Percentiles rank a stretch among this genome's conserved stretches.
Evolutionary conservation across 2,888 invertebrate genomes (phyloP).

Genomic region (Noctua janthina): DNA sequence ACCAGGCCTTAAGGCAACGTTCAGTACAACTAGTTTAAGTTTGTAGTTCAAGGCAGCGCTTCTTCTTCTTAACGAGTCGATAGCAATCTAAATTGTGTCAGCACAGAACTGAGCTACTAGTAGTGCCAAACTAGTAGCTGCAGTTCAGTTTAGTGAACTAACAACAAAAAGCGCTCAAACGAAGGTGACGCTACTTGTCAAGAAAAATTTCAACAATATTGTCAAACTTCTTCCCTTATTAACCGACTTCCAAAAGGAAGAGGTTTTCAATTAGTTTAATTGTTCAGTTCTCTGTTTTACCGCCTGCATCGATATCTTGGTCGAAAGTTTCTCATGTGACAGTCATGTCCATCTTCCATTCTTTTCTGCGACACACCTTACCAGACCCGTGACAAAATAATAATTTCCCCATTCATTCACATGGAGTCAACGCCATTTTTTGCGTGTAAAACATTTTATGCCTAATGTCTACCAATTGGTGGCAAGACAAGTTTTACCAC

Average conservation of each 20-base stretch:
- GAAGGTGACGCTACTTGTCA: no score
- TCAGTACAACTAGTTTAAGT: background rate
- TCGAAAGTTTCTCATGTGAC: background rate
- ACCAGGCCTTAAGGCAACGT: background rate
- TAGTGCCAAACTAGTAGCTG: no score
- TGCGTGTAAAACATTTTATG: slow-evolving; percentile 62
- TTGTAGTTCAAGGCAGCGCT: no score
- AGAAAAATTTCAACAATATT: no score
- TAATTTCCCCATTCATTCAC: slow-evolving; percentile 38
- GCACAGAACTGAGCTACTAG: no score
- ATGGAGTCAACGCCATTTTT: slow-evolving; percentile 50
- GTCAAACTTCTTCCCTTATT: background rate
- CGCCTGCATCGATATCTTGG: background rate
- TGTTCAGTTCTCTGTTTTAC: background rate
- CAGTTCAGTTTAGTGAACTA: no score
- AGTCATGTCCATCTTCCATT: background rate
- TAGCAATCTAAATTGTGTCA: no score
- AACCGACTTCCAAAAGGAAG: background rate
- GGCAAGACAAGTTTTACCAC: slow-evolving; percentile 62
- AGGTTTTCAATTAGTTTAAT: background rate
- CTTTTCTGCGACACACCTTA: background rate
- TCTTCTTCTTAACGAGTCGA: no score
- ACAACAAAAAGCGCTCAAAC: no score
- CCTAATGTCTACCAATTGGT: slow-evolving; percentile 51
- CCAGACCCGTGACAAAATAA: slow-evolving; percentile 1